phyloP scores from a whole-genome alignment of 2,797 vertebrate genomes.

The Spinus pinus region DNA sequence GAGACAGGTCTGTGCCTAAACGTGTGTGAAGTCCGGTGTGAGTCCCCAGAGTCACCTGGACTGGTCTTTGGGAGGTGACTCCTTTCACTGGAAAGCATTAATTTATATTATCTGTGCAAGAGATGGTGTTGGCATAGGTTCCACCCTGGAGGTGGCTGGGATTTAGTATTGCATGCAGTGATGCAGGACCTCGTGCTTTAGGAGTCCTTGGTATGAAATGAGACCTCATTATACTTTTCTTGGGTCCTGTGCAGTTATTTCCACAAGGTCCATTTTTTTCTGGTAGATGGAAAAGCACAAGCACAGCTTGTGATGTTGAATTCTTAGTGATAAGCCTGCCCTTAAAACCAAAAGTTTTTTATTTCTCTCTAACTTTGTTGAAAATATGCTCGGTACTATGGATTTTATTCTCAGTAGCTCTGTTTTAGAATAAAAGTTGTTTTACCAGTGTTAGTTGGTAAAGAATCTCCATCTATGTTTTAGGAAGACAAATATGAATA shows the following conservation, averaged over 20 bases:
- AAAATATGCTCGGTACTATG: background rate
- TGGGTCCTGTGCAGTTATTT: background rate
- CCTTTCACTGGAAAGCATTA: background rate
- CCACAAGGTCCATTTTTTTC: background rate
- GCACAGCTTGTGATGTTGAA: accelerated
- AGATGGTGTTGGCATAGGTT: background rate
- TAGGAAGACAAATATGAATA: background rate
- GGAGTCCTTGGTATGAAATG: background rate
- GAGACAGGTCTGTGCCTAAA: background rate
- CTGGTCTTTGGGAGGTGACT: background rate
- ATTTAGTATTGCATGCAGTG: background rate
- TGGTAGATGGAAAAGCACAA: background rate
- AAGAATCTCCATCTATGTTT: background rate
- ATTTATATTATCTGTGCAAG: background rate
- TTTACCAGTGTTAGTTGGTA: background rate
- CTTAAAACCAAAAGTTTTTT: background rate
- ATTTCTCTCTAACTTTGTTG: background rate
- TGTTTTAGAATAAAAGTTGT: background rate
- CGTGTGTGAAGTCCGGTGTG: background rate
- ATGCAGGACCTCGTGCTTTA: background rate
- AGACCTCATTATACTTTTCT: background rate
- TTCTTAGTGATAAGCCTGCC: background rate
- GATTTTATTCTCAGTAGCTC: background rate
- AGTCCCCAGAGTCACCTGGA: background rate
- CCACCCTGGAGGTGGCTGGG: background rate